Base-by-base conservation (phyloP, 1,140 invertebrate species). In the Hypsibius dujardini region DNA sequence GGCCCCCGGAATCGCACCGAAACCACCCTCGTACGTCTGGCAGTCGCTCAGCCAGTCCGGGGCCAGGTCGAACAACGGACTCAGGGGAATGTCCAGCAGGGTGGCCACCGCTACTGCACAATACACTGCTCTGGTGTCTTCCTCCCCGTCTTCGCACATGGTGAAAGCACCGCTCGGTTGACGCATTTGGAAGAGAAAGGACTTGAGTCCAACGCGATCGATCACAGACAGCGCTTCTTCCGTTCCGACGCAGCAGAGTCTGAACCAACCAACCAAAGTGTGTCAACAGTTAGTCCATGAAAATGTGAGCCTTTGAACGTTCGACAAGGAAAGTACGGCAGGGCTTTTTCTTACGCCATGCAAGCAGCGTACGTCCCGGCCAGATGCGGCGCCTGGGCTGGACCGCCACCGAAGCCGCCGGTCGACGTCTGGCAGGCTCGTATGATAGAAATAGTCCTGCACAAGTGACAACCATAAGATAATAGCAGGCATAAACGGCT, bases 1-100 rank as follows among this genome's bases (percentile, higher is more conserved):
- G 84, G 92, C 86, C 14, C 90, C 91, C 40, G 94, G 95, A 76
- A 84, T 87, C 0, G 92, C 94, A 70, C 87, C 88, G 84, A 98
- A 98, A 0, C 95, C 95, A 70, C 95, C 95, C 83, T 98, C 95
- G 82, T 96, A 98, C 0, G 93, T 96, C 79, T 97, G 93, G 83
- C 93, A 97, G 73, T 87, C 86, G 73, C 50, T 62, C 47, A 70
- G 70, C 92, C 93, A 98, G 76, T 93, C 86, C 1, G 88, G 88
- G 2, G 90, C 90, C 59, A 86, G 85, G 74, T 87, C 84, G 81
- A 95, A 93, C 60, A 98, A 79, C 73, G 87, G 84, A 46, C 86
- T 83, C 42, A 85, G 84, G 71, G 85, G 85, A 73, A 92, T 81
- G 79, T 93, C 92, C n/a, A 89, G 88, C 67, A 96, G 76, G 78